Conservation (phyloP, 1,140 invertebrate genomes). For the Sitodiplosis mosellana region DNA sequence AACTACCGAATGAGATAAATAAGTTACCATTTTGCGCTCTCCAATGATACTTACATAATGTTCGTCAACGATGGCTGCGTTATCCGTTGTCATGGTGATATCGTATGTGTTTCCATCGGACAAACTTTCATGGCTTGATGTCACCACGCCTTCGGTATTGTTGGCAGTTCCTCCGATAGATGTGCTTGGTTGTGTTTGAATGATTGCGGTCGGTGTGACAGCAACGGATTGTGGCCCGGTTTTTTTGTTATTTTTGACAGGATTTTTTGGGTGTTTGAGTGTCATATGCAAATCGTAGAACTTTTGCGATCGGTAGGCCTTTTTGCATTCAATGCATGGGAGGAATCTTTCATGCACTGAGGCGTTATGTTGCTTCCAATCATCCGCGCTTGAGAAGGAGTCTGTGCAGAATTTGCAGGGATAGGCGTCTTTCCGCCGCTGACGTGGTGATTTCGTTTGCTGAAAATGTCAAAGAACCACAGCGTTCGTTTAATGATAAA, state of each 20-base stretch:
- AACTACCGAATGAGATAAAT: neutral
- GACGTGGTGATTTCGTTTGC: slow-evolving; percentile 13
- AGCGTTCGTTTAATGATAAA: too few relatives aligned
- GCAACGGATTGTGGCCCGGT: slow-evolving; percentile 4
- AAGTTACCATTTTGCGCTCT: too few relatives aligned
- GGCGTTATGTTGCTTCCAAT: slow-evolving; percentile 23
- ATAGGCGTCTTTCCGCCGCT: slow-evolving; percentile 18
- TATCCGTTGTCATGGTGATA: slow-evolving; percentile 21
- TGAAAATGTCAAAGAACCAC: too few relatives aligned
- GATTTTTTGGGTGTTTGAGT: too few relatives aligned
- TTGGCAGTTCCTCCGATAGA: slow-evolving; percentile 7
- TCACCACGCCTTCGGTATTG: slow-evolving; percentile 15
- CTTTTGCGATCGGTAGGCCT: too few relatives aligned
- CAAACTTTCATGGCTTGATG: slow-evolving; percentile 21
- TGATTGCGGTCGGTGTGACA: slow-evolving; percentile 2
- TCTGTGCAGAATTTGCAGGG: slow-evolving; percentile 23
- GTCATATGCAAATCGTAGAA: too few relatives aligned
- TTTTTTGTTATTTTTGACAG: slow-evolving; percentile 11
- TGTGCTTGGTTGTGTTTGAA: slow-evolving; percentile 4
- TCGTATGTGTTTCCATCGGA: slow-evolving; percentile 22
- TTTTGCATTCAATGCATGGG: slow-evolving; percentile 21
- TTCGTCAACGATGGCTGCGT: neutral
- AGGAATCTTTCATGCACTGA: slow-evolving; percentile 15
- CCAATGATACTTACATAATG: neutral
- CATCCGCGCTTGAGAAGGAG: slow-evolving; percentile 20